These are phyloP conservation scores for Cotesia vestalis DNA, from an alignment of 1,140 invertebrate species.

Conservation along the genomic window DNA sequence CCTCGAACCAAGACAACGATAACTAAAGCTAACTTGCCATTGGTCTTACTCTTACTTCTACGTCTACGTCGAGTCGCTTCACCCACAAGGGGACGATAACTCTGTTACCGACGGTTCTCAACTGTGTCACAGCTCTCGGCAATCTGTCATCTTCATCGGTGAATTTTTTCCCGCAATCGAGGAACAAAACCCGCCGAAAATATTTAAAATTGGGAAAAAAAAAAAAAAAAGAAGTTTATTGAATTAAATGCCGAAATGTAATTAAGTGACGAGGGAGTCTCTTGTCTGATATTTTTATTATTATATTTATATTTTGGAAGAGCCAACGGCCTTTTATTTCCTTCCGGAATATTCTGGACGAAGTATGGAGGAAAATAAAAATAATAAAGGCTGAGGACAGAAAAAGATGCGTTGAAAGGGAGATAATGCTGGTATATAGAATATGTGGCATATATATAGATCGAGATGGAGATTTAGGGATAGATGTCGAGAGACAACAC, in stretches of 20 bases:
- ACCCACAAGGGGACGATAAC: conserved; percentile 48
- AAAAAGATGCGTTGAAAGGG: conserved; percentile 38
- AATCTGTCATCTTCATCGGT: background rate
- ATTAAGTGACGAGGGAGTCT: background rate
- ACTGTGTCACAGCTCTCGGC: conserved; percentile 22
- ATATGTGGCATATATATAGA: background rate
- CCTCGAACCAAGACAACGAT: no score
- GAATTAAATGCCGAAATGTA: background rate
- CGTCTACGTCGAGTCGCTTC: conserved; percentile 40
- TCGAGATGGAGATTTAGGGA: background rate
- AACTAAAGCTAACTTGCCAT: no score
- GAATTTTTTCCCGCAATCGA: background rate
- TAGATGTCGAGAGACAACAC: no score
- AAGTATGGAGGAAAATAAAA: conserved; percentile 13
- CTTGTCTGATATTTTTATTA: background rate
- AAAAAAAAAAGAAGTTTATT: background rate
- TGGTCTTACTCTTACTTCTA: conserved; percentile 31
- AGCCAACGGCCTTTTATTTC: conserved; percentile 21
- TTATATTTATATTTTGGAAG: conserved; percentile 1
- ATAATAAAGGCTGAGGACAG: background rate
- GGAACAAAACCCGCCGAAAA: background rate
- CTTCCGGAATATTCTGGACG: conserved; percentile 31
- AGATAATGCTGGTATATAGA: conserved; percentile 16
- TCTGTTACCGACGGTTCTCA: conserved; percentile 52
- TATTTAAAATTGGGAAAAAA: background rate